These are phyloP conservation scores for Micromesistius poutassou DNA, from an alignment of 2,797 vertebrate genomes.

Conservation along the genomic window DNA sequence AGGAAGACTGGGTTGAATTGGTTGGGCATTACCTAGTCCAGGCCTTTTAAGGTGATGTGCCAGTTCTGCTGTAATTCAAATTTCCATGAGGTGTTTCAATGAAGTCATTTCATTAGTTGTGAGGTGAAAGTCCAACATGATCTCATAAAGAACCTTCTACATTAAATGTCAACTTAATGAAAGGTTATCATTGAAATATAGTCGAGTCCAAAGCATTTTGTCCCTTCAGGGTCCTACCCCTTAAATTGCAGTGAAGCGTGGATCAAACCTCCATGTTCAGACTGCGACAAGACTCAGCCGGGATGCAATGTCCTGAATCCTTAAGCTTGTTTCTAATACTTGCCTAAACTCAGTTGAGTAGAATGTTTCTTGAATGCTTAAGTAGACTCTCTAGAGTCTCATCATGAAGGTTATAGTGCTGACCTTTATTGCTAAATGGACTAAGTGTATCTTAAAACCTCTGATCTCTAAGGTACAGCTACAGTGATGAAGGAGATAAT, in stretches of 20 bases:
- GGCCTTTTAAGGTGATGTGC: neutral
- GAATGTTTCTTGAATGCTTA: neutral
- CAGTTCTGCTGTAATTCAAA: neutral
- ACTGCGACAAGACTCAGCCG: neutral
- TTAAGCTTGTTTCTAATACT: neutral
- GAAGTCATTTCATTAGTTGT: neutral
- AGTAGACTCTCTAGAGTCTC: neutral
- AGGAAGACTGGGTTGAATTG: neutral
- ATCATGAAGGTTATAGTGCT: neutral
- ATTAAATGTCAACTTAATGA: neutral
- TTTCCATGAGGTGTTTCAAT: neutral
- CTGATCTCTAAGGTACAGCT: neutral
- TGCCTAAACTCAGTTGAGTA: neutral
- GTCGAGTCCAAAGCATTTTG: no score
- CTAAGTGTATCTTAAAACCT: neutral
- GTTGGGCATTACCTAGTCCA: neutral
- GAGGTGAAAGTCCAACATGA: constrained; percentile 1
- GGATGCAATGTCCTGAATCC: neutral
- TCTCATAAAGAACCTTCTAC: neutral
- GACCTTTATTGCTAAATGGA: neutral
- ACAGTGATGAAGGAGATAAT: constrained; percentile 20
- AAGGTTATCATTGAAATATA: no score
- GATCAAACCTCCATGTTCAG: neutral
- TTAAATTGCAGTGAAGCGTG: neutral
- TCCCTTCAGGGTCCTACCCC: no score